Evolutionary conservation across 1,140 invertebrate genomes (phyloP), one percentile per base, ranked within the genome.

Genomic region (Caligus rogercresseyi): DNA sequence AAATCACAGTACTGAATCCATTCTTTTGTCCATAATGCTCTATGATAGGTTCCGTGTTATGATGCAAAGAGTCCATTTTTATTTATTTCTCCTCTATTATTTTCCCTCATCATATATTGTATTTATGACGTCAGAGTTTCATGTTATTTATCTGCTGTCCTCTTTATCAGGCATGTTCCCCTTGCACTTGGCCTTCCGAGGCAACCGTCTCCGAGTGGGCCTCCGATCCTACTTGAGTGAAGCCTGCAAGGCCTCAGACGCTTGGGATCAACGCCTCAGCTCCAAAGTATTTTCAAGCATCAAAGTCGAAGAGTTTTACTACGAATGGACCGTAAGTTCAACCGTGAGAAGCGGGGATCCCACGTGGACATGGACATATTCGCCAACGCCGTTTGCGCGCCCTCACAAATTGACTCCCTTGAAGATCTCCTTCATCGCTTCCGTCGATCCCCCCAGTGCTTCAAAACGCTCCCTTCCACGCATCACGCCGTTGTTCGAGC

Each of bases 401-500:
- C 16, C 7, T 60, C 67, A 54, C 69, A 74, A 21, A 65, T 80
- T 2, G 80, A 85, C 15, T 84, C 88, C 74, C 67, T 87, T 1
- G 74, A 82, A 59, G 79, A 81, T 69, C 68, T 87, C 15, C 65
- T 85, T 2, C 75, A 83, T 67, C 83, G 81, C 71, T 74, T 90
- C 16, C 72, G 89, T 66, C 71, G 81, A 58, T 83, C 81, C 14
- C 74, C 79, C 31, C 80, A 83, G 68, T 43, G 7, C 7, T 43
- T 43, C n/a, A 43, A 43, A 66, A 81, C 79, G 0, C 72, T 88
- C 15, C 79, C 83, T 7, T 91, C 89, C 0, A 91, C 88, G 3
- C 77, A 80, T 69, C 84, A 91, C 75, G 87, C 87, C 20, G 77
- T 86, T 25, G 76, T 89, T 43, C 74, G 86, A 66, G 76, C 78